Conservation (phyloP, 1,140 invertebrate genomes). For the Pseudomyrmex gracilis region DNA sequence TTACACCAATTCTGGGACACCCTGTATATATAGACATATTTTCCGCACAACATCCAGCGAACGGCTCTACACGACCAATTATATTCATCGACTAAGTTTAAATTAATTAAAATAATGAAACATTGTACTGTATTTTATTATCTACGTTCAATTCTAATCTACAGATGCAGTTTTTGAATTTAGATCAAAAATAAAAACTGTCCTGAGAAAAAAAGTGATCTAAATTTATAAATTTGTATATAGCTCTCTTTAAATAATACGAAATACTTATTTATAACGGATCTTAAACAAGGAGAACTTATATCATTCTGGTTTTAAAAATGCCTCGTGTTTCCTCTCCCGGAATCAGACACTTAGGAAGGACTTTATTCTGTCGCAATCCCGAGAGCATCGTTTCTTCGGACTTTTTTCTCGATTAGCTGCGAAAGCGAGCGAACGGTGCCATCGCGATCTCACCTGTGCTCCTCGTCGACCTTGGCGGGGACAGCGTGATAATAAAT, state of each 20-base stretch:
- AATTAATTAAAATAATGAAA: not conserved
- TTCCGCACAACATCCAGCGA: too few relatives aligned
- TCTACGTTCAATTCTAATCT: not conserved
- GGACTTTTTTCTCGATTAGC: not conserved
- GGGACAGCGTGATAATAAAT: constrained; percentile 67
- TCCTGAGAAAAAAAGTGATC: not conserved
- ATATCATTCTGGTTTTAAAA: not conserved
- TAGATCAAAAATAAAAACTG: not conserved
- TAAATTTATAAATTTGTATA: not conserved
- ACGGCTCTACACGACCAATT: too few relatives aligned
- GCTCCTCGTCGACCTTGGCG: constrained; percentile 59
- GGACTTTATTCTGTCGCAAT: not conserved
- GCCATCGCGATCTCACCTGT: constrained; percentile 54
- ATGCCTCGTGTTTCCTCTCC: not conserved
- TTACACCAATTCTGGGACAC: too few relatives aligned
- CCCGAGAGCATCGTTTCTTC: not conserved
- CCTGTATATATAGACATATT: too few relatives aligned
- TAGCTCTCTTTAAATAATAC: not conserved
- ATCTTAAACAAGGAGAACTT: not conserved
- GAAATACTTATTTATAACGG: not conserved
- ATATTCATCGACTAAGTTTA: too few relatives aligned
- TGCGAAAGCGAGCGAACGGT: not conserved
- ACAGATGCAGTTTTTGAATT: not conserved
- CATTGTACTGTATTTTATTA: too few relatives aligned
- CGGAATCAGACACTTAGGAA: not conserved